Conservation (phyloP, 2,113 vertebrate species). For the Synchiropus splendidus region DNA sequence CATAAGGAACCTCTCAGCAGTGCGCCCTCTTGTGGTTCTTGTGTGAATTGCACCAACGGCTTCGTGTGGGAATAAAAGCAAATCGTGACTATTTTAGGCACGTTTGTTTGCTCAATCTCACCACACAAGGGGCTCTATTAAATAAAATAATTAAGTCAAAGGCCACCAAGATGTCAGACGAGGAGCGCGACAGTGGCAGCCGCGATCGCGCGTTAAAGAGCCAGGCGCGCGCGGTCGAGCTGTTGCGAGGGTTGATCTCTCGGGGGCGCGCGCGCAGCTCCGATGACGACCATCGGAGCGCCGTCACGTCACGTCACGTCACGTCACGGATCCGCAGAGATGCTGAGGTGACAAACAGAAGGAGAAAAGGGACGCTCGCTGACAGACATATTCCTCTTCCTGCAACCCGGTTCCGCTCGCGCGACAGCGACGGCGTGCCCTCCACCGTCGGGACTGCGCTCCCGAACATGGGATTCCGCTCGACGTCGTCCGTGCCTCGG, state of each 20-base stretch:
- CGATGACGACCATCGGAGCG: conserved; percentile 35
- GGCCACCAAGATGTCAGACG: too few relatives aligned
- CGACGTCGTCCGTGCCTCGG: conserved; percentile 27
- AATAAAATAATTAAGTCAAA: not conserved
- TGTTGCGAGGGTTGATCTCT: conserved; percentile 68
- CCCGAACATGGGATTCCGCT: conserved; percentile 27
- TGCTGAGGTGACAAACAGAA: conserved; percentile 64
- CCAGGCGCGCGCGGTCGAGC: conserved; percentile 36
- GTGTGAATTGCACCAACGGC: too few relatives aligned
- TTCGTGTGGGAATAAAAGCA: not conserved
- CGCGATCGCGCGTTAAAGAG: conserved; percentile 35
- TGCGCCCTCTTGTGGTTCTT: too few relatives aligned
- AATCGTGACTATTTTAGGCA: not conserved
- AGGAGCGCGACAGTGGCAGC: not conserved
- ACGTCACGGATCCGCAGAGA: conserved; percentile 71
- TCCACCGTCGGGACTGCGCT: too few relatives aligned
- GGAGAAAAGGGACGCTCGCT: conserved; percentile 40
- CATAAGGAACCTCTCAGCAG: too few relatives aligned
- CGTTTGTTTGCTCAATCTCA: not conserved
- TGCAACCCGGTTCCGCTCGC: not conserved
- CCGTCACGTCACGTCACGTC: conserved; percentile 59
- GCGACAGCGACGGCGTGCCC: too few relatives aligned
- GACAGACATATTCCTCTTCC: conserved; percentile 7
- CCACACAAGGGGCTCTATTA: too few relatives aligned
- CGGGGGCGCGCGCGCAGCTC: conserved; percentile 59